Evolutionary conservation across 2,797 vertebrate species (phyloP).

Genomic region (Anabas testudineus): DNA sequence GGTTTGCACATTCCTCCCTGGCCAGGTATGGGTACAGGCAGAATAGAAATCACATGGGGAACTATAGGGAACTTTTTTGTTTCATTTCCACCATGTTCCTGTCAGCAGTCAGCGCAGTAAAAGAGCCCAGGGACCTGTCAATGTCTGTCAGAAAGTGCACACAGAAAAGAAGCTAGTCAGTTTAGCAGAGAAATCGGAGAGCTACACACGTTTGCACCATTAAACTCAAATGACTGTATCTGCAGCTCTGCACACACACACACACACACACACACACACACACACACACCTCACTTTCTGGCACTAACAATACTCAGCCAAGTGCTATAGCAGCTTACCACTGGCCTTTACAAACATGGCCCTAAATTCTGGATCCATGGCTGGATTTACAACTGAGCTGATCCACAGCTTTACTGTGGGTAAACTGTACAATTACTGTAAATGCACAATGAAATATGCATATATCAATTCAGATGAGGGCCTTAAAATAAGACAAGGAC

Average conservation of each 20-base stretch:
- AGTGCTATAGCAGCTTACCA: constrained; percentile 11
- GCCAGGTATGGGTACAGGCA: constrained; percentile 38
- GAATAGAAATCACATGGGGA: constrained; percentile 52
- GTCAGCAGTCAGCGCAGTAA: constrained; percentile 65
- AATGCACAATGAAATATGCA: no score
- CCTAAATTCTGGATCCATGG: no score
- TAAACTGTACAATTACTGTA: no score
- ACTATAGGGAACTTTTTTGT: constrained; percentile 46
- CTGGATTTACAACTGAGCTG: no score
- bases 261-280: constrained; percentile 9
- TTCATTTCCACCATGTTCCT: constrained; percentile 65
- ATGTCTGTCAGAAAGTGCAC: constrained; percentile 58
- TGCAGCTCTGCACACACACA: constrained; percentile 13
- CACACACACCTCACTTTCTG: constrained; percentile 2
- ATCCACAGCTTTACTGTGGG: no score
- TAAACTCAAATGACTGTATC: constrained; percentile 44
- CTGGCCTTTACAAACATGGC: no score
- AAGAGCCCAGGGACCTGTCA: constrained; percentile 68
- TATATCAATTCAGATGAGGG: no score
- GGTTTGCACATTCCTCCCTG: constrained; percentile 13
- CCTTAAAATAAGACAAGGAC: no score
- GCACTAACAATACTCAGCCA: constrained; percentile 11
- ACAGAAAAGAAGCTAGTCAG: constrained; percentile 41
- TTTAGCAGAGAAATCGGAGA: constrained; percentile 51
- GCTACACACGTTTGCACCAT: constrained; percentile 48